Base-by-base conservation (phyloP, 2,888 invertebrate genomes). In the Carpatolechia fugitivella region DNA sequence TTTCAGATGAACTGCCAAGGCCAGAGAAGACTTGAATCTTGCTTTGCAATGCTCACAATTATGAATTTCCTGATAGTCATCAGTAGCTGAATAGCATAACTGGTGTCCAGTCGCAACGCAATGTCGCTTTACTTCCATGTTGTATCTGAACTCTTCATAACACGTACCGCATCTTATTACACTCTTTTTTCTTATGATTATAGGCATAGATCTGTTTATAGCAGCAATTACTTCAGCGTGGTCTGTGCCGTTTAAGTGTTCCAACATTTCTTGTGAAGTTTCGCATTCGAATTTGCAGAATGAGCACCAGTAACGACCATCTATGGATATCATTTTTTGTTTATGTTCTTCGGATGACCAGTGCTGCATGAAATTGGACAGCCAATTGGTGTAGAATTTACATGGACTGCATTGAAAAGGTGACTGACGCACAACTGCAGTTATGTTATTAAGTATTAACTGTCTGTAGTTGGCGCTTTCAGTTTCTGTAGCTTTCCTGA, bases 341-440 rank as follows among this genome's bases (percentile, higher is more conserved):
- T 85, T 82, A 63, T 96, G 96, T 18, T 91, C 88, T 0, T 89
- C 78, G 3, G 95, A 94, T 57, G 89, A 86, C 96, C 96, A 96
- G 73, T 97, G 96, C 31, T 90, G 89, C 70, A 94, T 85, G 70
- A 95, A 96, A 54, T 91, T 92, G 51, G 92, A 91, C 58, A 92
- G 92, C 69, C 93, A 95, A 75, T 97, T 96, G 65, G 95, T 95
- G 76, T 96, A 98, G 80, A 96, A 98, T 56, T 93, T 93, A 76
- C 98, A 98, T 11, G 95, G 92, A 40, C 93, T 93, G 74, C 98
- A 98, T 79, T 97, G 97, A 73, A 94, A 98, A 0, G 96, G 97
- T 47, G 95, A 94, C 66, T 97, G 95, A 56, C 93, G 91, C 5
- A 96, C 94, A 59, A 97, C 93, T 56, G 93, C 93, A 60, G 92